phyloP scores from a whole-genome alignment of 2,888 invertebrate species.

The Spodoptera picta region DNA sequence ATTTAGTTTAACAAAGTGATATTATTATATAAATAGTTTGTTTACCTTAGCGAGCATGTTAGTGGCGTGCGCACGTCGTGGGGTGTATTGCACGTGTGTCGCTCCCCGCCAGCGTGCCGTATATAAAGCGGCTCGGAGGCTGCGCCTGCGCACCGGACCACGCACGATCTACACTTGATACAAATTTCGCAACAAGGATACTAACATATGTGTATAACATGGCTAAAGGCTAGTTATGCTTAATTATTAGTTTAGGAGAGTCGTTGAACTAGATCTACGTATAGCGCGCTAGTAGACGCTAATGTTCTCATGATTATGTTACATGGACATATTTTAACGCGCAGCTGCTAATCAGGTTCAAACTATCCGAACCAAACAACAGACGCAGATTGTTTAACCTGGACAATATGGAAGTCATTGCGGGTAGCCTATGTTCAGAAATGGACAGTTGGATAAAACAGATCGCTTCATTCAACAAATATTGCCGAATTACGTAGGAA shows the following conservation, averaged over 20 bases:
- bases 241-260: slow-evolving; percentile 30
- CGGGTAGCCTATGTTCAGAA: too few species aligned
- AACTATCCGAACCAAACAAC: too few species aligned
- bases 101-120: slow-evolving; percentile 52
- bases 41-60: slow-evolving; percentile 84
- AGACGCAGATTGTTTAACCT: too few species aligned
- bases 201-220: slow-evolving; percentile 34
- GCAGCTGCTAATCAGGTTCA: too few species aligned
- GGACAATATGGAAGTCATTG: too few species aligned
- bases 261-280: slow-evolving; percentile 11
- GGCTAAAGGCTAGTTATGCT: slow-evolving; percentile 26
- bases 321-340: too few species aligned
- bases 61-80: slow-evolving; percentile 72
- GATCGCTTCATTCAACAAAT: too few species aligned
- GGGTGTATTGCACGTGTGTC: slow-evolving; percentile 74
- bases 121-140: slow-evolving; percentile 67
- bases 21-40: slow-evolving; percentile 1
- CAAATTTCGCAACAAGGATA: slow-evolving; percentile 82
- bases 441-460: too few species aligned
- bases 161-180: slow-evolving; percentile 68
- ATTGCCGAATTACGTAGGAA: too few species aligned
- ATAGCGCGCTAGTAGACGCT: too few species aligned
- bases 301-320: too few species aligned
- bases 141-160: slow-evolving; percentile 56
- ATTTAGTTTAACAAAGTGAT: neutral